Evolutionary conservation across 1,140 invertebrate species (phyloP).

Genomic region (Scaptomyza hsui): DNA sequence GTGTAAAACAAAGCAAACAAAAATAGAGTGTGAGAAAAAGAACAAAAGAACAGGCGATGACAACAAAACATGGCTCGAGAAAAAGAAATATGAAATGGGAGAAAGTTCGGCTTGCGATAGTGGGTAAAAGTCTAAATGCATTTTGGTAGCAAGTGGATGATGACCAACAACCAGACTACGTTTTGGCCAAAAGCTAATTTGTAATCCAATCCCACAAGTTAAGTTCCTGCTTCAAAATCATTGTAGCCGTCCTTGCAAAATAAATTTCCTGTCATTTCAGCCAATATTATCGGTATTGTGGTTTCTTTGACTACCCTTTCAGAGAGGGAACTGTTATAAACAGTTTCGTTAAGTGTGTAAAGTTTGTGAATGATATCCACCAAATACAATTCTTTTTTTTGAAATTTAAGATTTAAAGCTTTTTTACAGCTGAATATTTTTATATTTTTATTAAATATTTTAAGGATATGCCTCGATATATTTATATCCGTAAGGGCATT

Average conservation of each 20-base stretch:
- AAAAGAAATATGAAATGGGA: background rate
- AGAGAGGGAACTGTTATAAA: slow-evolving; percentile 2
- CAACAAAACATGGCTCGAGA: slow-evolving; percentile 6
- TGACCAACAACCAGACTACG: too few species aligned
- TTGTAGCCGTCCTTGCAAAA: slow-evolving; percentile 45
- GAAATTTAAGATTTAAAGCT: too few species aligned
- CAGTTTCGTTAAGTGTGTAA: too few species aligned
- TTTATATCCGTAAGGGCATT: background rate
- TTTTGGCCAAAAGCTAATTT: background rate
- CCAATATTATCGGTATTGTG: slow-evolving; percentile 58
- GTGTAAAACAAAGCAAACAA: slow-evolving; percentile 38
- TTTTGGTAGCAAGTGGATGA: slow-evolving; percentile 12
- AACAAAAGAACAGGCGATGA: slow-evolving; percentile 6
- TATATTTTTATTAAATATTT: too few species aligned
- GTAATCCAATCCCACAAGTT: slow-evolving; percentile 28
- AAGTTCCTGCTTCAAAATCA: slow-evolving; percentile 32
- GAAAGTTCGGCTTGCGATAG: background rate
- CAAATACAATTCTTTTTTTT: too few species aligned
- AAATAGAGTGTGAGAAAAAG: background rate
- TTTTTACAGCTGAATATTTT: too few species aligned
- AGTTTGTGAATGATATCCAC: too few species aligned
- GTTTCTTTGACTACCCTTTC: background rate
- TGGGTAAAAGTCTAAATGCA: slow-evolving; percentile 14
- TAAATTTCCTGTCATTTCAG: slow-evolving; percentile 59
- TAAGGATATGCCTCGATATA: too few species aligned